phyloP scores from a whole-genome alignment of 2,888 invertebrate genomes.

The Neocrepidodera transversa region DNA sequence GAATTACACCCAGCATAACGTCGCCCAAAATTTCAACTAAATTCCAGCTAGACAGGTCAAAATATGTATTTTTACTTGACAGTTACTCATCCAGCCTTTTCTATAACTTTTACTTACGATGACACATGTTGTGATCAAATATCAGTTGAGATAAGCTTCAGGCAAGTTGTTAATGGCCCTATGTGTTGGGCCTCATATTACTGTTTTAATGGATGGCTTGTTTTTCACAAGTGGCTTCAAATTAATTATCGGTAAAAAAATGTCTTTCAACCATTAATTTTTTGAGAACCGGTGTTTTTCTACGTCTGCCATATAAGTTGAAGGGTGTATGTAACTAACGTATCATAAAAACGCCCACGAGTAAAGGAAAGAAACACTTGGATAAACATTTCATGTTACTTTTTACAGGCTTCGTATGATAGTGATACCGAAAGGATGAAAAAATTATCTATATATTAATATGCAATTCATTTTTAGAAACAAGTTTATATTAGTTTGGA shows the following conservation, averaged over 20 bases:
- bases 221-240: conserved; percentile 58
- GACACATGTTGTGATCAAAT: conserved; percentile 55
- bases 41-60: conserved; percentile 31
- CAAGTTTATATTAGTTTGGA: too few species aligned
- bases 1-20: conserved; percentile 9
- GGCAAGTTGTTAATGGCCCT: conserved; percentile 53
- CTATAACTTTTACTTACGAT: conserved; percentile 48
- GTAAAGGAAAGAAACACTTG: conserved; percentile 33
- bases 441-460: too few species aligned
- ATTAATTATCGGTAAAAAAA: conserved; percentile 54
- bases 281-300: conserved; percentile 34
- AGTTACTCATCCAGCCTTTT: conserved; percentile 32
- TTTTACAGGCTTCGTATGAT: too few species aligned
- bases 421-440: too few species aligned
- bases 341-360: conserved; percentile 27
- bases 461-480: too few species aligned
- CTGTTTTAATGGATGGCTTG: conserved; percentile 58
- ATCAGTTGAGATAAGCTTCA: conserved; percentile 49
- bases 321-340: conserved; percentile 25
- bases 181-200: conserved; percentile 55
- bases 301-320: conserved; percentile 23
- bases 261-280: conserved; percentile 39
- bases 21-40: conserved; percentile 13
- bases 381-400: conserved; percentile 35
- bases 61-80: conserved; percentile 30